Evolutionary conservation across 2,113 vertebrate genomes (phyloP), one percentile per base, ranked within the genome.

Genomic region (Drymodes brunneopygia): DNA sequence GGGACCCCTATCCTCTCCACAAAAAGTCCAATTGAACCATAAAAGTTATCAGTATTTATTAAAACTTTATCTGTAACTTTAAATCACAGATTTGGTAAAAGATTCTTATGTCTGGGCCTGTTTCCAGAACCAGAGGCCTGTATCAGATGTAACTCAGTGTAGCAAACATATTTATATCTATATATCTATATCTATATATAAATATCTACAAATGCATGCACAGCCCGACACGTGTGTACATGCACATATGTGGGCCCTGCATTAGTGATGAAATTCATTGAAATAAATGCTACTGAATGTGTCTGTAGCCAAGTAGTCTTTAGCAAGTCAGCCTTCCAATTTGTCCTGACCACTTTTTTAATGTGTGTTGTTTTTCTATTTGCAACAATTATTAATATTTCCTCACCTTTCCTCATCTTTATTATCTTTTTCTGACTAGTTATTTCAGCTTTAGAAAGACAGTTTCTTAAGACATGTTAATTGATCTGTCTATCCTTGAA

Each of bases 161-260:
- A 42, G 8, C 10, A 36, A 77, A 50, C 20, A 6, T 15, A 38
- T 38, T 38, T 38, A 38, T 38, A 38, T 38, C 38, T 38, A 38
- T 38, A 38, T 38, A 38, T 38, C 38, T 38, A 38, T 38, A 38
- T 38, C 9, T 38, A 38, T 11, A 24, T 51, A 27, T 12, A 23
- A 16, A 36, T 4, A 31, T 16, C 12, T 10, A 45, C 15, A 69
- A 31, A 54, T 10, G 5, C 2, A 2, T 0, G 1, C 38, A 31
- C 9, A 35, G 14, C 18, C 14, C 13, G 36, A 13, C 11, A 9
- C 1, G 1, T 0, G 0, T 15, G 3, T 24, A 35, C 0, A 0
- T 19, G 20, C 12, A 28, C 0, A 0, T 4, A 22, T 1, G 0
- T 18, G 10, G 57, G 19, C 20, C 8, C 5, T 40, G 56, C n/a